Conservation (phyloP, 30 jellyfish, hydroid and myxozoan species). For the Pelagia noctiluca region DNA sequence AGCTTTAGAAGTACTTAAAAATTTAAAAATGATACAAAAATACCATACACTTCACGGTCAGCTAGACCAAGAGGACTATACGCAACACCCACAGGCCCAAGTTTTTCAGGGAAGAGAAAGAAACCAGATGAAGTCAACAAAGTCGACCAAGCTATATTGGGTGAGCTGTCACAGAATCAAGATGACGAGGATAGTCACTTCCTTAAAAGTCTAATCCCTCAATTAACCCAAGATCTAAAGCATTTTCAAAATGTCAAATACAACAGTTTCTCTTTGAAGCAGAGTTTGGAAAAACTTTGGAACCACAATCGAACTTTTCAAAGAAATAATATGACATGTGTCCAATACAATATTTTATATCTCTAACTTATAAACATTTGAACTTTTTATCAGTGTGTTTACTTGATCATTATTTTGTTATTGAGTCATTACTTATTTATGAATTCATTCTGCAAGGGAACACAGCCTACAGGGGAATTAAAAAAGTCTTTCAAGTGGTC, state of each 20-base stretch:
- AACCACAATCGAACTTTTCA: conserved; percentile 20
- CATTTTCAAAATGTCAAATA: conserved; percentile 50
- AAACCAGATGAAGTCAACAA: conserved; percentile 41
- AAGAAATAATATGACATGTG: too few species aligned
- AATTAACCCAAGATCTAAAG: conserved; percentile 19
- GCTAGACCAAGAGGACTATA: neutral
- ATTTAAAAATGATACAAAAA: conserved; percentile 10
- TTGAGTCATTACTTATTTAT: too few species aligned
- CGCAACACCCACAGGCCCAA: conserved; percentile 15
- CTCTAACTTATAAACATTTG: too few species aligned
- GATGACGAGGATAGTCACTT: conserved; percentile 40
- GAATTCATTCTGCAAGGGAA: too few species aligned
- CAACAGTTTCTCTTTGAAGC: conserved; percentile 53
- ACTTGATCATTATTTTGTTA: too few species aligned
- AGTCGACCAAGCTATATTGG: conserved; percentile 45
- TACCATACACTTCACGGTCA: conserved; percentile 52
- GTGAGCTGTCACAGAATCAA: neutral
- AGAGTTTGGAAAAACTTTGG: conserved; percentile 39
- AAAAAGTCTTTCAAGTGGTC: too few species aligned
- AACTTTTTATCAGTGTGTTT: too few species aligned
- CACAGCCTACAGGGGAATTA: too few species aligned
- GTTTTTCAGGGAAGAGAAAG: conserved; percentile 60
- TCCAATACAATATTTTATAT: too few species aligned
- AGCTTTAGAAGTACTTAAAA: conserved; percentile 8
- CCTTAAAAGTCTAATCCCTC: conserved; percentile 47